phyloP scores from a whole-genome alignment of 2,113 vertebrate species.

The Misgurnus mizolepis region DNA sequence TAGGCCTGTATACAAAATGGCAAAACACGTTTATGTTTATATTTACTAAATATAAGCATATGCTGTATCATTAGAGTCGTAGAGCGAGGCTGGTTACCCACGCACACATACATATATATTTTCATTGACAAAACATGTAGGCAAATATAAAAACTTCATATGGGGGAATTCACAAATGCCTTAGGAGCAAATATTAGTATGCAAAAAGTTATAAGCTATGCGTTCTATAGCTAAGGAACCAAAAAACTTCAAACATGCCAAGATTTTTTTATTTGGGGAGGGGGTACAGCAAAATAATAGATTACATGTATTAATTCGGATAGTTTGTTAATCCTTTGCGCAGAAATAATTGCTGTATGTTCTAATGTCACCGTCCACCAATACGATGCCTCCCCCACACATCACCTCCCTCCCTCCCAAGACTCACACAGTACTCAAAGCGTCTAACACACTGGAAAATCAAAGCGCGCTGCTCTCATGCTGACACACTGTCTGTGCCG shows the following conservation, averaged over 20 bases:
- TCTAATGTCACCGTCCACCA: constrained; percentile 71
- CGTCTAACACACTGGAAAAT: constrained; percentile 78
- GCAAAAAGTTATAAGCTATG: too few species aligned
- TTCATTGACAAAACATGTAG: too few species aligned
- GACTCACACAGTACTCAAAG: constrained; percentile 66
- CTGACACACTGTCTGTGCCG: constrained; percentile 52
- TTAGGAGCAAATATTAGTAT: too few species aligned
- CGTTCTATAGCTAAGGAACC: too few species aligned
- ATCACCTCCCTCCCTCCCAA: constrained; percentile 52
- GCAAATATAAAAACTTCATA: too few species aligned
- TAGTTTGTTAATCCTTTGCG: not conserved
- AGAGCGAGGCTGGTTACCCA: too few species aligned
- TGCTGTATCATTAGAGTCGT: too few species aligned
- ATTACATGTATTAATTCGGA: not conserved
- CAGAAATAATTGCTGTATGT: constrained; percentile 66
- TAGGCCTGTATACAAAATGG: too few species aligned
- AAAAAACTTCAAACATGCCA: not conserved
- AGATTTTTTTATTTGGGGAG: not conserved
- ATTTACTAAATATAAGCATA: too few species aligned
- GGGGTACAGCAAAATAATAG: not conserved
- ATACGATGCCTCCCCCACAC: constrained; percentile 69
- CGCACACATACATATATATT: too few species aligned
- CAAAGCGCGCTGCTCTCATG: constrained; percentile 63
- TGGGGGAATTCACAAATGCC: too few species aligned
- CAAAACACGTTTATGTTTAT: too few species aligned